phyloP scores from a whole-genome alignment of 1,140 invertebrate species.

The Leptinotarsa lineolata region DNA sequence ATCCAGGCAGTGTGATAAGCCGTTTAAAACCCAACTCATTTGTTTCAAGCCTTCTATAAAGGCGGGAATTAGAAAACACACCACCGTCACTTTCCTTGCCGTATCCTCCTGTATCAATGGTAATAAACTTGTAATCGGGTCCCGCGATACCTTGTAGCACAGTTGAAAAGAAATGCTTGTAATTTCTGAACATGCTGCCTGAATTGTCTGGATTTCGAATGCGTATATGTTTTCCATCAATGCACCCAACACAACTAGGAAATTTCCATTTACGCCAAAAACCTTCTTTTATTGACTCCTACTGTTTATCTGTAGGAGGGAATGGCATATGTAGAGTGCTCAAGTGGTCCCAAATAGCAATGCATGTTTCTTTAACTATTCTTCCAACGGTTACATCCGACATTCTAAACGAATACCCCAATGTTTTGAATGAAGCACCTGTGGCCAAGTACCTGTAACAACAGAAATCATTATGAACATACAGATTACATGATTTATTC shows the following conservation, averaged over 20 bases:
- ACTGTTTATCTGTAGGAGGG: no score
- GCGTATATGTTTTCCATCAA: slow-evolving; percentile 58
- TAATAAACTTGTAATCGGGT: slow-evolving; percentile 55
- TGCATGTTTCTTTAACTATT: slow-evolving; percentile 24
- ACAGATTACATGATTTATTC: no score
- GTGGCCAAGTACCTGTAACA: slow-evolving; percentile 27
- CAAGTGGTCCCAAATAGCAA: slow-evolving; percentile 24
- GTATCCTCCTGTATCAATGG: slow-evolving; percentile 56
- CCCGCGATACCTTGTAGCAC: slow-evolving; percentile 59
- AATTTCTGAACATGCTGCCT: slow-evolving; percentile 52
- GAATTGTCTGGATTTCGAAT: slow-evolving; percentile 47
- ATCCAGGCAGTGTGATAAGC: slow-evolving; percentile 11
- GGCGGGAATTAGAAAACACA: slow-evolving; percentile 38
- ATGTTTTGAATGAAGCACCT: slow-evolving; percentile 13
- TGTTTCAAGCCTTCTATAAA: slow-evolving; percentile 26
- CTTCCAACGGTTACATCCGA: slow-evolving; percentile 19
- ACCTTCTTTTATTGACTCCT: slow-evolving; percentile 27
- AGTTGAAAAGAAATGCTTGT: slow-evolving; percentile 59
- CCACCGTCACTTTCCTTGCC: slow-evolving; percentile 55
- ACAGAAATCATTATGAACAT: neutral
- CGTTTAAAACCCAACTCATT: slow-evolving; percentile 12
- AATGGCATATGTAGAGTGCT: neutral
- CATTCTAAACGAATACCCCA: neutral
- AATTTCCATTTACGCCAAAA: slow-evolving; percentile 57
- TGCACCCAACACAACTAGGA: slow-evolving; percentile 57